These are phyloP conservation scores for Melangyna quadrimaculata DNA, from an alignment of 2,888 invertebrate genomes.

Conservation along the genomic window DNA sequence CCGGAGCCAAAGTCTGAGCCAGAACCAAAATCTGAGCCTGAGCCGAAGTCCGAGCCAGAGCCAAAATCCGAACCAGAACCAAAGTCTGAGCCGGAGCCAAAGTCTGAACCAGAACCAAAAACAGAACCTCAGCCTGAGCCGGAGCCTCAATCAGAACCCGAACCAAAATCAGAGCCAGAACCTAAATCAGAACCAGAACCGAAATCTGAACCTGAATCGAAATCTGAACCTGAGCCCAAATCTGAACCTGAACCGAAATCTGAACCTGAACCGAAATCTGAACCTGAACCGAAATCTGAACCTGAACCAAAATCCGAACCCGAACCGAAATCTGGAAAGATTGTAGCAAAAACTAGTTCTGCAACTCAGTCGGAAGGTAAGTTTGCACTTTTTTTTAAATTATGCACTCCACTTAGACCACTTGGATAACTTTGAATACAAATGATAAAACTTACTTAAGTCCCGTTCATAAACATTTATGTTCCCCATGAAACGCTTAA, in stretches of 20 bases:
- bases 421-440: not conserved
- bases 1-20: constrained; percentile 81
- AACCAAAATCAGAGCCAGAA: constrained; percentile 77
- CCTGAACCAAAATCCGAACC: constrained; percentile 81
- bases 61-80: constrained; percentile 81
- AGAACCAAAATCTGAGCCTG: constrained; percentile 79
- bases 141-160: constrained; percentile 80
- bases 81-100: constrained; percentile 78
- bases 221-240: constrained; percentile 80
- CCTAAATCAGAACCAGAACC: constrained; percentile 78
- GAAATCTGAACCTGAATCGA: constrained; percentile 79
- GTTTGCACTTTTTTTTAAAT: constrained; percentile 76
- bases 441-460: not conserved
- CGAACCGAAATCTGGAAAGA: constrained; percentile 79
- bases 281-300: constrained; percentile 82
- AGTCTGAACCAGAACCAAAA: constrained; percentile 77
- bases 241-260: constrained; percentile 78
- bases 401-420: constrained; percentile 11
- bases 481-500: not conserved
- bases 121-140: constrained; percentile 79
- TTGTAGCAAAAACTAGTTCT: constrained; percentile 80
- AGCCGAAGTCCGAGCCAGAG: constrained; percentile 81
- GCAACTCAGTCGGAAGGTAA: constrained; percentile 81
- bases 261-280: constrained; percentile 80
- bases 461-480: not conserved